These are phyloP conservation scores for Platyrinchus mystaceus DNA, from an alignment of 2,797 vertebrate species.

Conservation along the genomic window DNA sequence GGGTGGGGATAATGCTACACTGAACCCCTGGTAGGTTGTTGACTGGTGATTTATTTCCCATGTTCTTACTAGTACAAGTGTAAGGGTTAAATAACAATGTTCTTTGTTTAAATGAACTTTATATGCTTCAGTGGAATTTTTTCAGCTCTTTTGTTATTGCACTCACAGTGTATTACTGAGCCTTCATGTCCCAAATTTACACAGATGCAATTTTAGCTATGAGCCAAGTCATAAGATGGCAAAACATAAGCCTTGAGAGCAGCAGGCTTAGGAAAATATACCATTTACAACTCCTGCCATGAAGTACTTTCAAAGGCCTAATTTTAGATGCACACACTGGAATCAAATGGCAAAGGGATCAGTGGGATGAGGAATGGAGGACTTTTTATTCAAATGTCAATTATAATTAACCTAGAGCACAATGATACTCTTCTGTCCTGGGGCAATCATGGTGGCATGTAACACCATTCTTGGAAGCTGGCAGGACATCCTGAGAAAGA, in stretches of 20 bases:
- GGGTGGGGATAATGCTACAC: neutral
- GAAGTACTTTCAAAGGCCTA: constrained; percentile 21
- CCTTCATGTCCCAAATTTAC: neutral
- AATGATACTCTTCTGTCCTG: neutral
- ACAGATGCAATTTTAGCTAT: neutral
- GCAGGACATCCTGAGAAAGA: neutral
- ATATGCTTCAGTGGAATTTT: neutral
- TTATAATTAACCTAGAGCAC: constrained; percentile 6
- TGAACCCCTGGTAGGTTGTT: neutral
- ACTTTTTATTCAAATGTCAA: constrained; percentile 23
- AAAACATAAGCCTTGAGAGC: constrained; percentile 25
- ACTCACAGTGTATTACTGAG: neutral
- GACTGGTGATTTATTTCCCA: neutral
- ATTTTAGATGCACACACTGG: neutral
- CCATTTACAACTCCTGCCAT: constrained; percentile 1
- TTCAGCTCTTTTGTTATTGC: constrained; percentile 13
- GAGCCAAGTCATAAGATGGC: constrained; percentile 12
- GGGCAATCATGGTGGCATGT: neutral
- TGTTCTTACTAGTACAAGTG: neutral
- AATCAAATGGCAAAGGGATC: constrained; percentile 26
- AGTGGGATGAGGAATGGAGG: neutral
- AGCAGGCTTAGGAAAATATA: constrained; percentile 33
- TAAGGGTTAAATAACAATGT: constrained; percentile 15
- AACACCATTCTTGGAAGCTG: neutral
- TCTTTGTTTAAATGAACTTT: constrained; percentile 20